phyloP scores from a whole-genome alignment of 2,113 vertebrate species.

The Platanista minor region DNA sequence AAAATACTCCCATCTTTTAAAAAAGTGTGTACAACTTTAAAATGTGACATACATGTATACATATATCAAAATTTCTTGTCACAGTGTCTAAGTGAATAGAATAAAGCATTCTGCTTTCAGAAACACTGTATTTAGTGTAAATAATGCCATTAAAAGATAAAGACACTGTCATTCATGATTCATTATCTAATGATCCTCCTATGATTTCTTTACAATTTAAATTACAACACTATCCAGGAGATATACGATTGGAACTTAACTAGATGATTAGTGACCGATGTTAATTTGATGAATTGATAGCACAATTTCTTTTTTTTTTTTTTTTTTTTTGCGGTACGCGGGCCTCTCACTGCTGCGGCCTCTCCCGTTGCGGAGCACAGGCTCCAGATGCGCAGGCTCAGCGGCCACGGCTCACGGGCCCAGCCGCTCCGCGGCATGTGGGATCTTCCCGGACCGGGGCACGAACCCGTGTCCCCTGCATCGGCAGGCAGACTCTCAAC shows the following conservation, averaged over 20 bases:
- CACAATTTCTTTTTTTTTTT: too few species aligned
- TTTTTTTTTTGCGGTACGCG: too few species aligned
- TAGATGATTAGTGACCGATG: background rate
- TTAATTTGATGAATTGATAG: background rate
- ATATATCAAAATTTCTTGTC: background rate
- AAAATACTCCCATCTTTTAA: conserved; percentile 4
- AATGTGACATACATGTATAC: background rate
- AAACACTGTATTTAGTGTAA: background rate
- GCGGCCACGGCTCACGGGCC: too few species aligned
- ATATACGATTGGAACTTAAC: background rate
- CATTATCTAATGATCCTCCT: background rate
- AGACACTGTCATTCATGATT: background rate
- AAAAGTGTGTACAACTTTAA: conserved; percentile 11
- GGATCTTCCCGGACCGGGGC: too few species aligned
- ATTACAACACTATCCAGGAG: background rate
- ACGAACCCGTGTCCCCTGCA: too few species aligned
- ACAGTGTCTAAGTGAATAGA: background rate
- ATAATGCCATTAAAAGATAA: background rate
- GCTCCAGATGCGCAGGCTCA: too few species aligned
- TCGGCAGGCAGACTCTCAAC: too few species aligned
- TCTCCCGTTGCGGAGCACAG: too few species aligned
- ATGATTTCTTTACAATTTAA: conserved; percentile 3
- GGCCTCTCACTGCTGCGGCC: too few species aligned
- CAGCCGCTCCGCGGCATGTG: too few species aligned
- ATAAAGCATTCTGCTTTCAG: background rate